Conservation (phyloP, 2,113 vertebrate species). For the Burhinus bistriatus region DNA sequence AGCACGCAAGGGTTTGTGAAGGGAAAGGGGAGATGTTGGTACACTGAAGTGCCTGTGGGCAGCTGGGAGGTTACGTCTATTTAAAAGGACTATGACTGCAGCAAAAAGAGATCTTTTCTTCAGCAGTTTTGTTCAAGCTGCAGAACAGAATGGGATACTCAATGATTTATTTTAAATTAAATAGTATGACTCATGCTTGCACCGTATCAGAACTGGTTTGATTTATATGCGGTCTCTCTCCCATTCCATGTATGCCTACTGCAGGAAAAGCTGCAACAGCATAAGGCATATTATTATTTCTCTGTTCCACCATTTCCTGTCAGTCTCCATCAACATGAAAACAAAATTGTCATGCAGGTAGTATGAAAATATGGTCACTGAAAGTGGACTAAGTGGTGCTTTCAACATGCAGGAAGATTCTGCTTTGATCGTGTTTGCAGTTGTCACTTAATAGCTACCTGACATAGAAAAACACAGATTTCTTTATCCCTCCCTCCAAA, state of each 20-base stretch:
- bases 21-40: neutral
- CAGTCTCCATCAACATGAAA: neutral
- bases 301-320: neutral
- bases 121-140: neutral
- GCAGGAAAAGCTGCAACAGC: neutral
- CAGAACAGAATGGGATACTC: neutral
- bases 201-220: neutral
- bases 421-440: neutral
- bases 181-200: neutral
- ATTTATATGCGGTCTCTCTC: neutral
- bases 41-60: neutral
- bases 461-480: neutral
- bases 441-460: neutral
- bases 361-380: neutral
- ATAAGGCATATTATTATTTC: neutral
- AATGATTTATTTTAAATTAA: neutral
- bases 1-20: neutral
- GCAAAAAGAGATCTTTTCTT: neutral
- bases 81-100: neutral
- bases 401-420: neutral
- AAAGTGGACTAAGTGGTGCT: neutral
- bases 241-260: neutral
- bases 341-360: neutral
- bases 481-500: neutral
- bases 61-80: neutral